Conservation (phyloP, 2,113 vertebrate species). For the Vombatus ursinus region DNA sequence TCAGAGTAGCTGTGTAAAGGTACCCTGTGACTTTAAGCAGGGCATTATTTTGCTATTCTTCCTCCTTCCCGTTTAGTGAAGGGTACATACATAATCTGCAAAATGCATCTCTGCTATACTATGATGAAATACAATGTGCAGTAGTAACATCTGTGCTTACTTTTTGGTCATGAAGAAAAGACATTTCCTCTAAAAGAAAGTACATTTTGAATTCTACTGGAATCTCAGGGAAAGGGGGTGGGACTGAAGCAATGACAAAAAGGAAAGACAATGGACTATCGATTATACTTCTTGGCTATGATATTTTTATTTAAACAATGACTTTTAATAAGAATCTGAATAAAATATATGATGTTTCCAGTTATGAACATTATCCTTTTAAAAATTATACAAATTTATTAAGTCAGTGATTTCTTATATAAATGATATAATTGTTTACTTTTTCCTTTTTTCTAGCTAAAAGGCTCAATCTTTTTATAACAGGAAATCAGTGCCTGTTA, state of each 20-base stretch:
- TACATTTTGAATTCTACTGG: not conserved
- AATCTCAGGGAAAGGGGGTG: not conserved
- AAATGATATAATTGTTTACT: not conserved
- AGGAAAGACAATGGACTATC: not conserved
- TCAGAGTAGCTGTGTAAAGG: not conserved
- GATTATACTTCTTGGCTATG: not conserved
- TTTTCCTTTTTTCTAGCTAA: slow-evolving; percentile 21
- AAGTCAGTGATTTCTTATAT: not conserved
- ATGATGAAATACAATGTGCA: not conserved
- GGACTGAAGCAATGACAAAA: not conserved
- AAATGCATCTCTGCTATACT: not conserved
- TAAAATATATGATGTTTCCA: not conserved
- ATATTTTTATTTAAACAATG: not conserved
- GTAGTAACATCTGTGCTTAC: not conserved
- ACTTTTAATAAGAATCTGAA: not conserved
- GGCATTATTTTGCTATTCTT: not conserved
- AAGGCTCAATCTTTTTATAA: not conserved
- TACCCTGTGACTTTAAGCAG: slow-evolving; percentile 1
- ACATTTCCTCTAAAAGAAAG: slow-evolving; percentile 6
- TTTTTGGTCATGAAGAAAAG: slow-evolving; percentile 2
- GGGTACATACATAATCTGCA: not conserved
- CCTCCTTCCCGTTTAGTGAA: not conserved
- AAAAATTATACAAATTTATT: not conserved
- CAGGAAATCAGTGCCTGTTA: not conserved
- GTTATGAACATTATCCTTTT: not conserved